Percentiles rank a stretch among this genome's conserved stretches.
Conservation (phyloP, 2,888 invertebrate species). For the Alviniconcha strummeri region DNA sequence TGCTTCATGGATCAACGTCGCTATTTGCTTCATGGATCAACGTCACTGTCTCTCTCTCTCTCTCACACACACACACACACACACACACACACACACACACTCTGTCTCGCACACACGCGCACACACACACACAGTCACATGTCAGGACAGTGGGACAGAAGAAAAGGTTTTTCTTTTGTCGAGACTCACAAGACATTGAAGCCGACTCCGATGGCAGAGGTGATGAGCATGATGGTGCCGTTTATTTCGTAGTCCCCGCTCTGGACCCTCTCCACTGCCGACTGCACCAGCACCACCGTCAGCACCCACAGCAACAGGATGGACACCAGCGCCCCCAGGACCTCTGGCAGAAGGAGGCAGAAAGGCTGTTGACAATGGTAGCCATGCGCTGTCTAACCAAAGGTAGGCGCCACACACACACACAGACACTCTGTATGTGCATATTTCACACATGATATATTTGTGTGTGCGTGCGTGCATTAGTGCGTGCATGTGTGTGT, state of each 20-base stretch:
- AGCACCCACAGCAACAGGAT: constrained; percentile 98
- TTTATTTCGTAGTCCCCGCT: constrained; percentile 89
- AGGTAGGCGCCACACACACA: neutral
- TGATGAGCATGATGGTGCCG: constrained; percentile 88
- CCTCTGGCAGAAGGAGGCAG: constrained; percentile 75
- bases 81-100: neutral
- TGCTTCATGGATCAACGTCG: no score
- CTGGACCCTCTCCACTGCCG: constrained; percentile 91
- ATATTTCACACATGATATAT: no score
- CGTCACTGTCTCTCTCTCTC: no score
- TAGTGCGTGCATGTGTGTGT: no score
- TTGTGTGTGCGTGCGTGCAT: no score
- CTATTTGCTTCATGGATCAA: no score
- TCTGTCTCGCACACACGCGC: neutral
- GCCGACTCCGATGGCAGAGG: constrained; percentile 92
- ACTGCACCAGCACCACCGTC: constrained; percentile 94
- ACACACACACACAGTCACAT: neutral
- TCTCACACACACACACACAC: neutral
- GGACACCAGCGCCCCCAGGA: constrained; percentile 97
- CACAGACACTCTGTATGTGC: neutral
- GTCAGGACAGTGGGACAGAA: neutral
- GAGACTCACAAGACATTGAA: constrained; percentile 94
- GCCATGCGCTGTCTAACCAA: no score
- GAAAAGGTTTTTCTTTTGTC: neutral
- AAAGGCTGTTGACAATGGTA: no score